Evolutionary conservation across 2,888 invertebrate species (phyloP).

Genomic region (Gymnocheta viridis): DNA sequence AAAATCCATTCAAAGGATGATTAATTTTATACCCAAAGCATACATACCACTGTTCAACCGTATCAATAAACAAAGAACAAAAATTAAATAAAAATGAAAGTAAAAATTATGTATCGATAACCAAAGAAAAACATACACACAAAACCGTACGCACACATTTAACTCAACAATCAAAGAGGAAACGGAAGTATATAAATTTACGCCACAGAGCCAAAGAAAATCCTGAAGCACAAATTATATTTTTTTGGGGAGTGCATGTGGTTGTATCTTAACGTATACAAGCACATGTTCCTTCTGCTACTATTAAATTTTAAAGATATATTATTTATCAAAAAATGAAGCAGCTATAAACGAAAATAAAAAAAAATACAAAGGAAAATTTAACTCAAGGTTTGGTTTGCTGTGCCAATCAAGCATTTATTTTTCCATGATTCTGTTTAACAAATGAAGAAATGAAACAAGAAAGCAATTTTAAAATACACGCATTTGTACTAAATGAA

Average conservation of each 20-base stretch:
- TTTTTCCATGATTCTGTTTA: conserved; percentile 53
- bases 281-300: too few relatives aligned
- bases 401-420: conserved; percentile 54
- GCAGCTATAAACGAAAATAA: background rate
- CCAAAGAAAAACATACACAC: background rate
- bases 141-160: background rate
- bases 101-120: conserved; percentile 42
- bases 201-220: conserved; percentile 41
- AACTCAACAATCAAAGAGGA: conserved; percentile 34
- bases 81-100: conserved; percentile 26
- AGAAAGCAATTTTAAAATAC: background rate
- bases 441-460: conserved; percentile 44
- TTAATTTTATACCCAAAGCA: too few relatives aligned
- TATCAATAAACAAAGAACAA: background rate
- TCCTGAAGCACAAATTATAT: background rate
- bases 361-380: conserved; percentile 9
- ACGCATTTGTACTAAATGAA: background rate
- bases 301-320: background rate
- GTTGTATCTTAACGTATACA: too few relatives aligned
- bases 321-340: conserved; percentile 6
- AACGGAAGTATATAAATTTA: conserved; percentile 70
- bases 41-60: conserved; percentile 20
- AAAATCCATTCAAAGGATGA: too few relatives aligned
- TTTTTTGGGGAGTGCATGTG: background rate
- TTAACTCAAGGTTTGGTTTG: conserved; percentile 3